These are phyloP conservation scores for Meda fulgida DNA, from an alignment of 2,797 vertebrate genomes.

Conservation along the genomic window DNA sequence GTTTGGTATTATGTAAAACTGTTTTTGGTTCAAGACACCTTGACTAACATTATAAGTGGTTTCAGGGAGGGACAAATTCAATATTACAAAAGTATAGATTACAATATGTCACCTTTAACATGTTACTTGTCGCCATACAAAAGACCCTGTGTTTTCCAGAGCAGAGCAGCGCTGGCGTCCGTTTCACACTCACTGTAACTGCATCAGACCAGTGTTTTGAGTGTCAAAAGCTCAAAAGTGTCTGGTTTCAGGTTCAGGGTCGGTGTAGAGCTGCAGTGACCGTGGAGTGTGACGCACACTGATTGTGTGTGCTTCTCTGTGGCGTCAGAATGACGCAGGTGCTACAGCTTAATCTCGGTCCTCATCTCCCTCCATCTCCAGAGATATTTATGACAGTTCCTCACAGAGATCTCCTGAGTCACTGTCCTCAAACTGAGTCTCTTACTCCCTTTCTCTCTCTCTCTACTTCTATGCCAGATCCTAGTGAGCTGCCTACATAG, in stretches of 20 bases:
- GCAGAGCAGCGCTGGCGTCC: slow-evolving; percentile 10
- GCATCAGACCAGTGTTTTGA: not conserved
- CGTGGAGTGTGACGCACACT: not conserved
- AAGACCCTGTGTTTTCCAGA: slow-evolving; percentile 6
- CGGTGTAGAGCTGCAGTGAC: not conserved
- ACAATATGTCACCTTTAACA: not conserved
- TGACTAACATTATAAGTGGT: not conserved
- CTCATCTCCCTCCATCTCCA: slow-evolving; percentile 38
- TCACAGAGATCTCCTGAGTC: slow-evolving; percentile 57
- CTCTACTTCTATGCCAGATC: not conserved
- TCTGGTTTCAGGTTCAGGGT: slow-evolving; percentile 15
- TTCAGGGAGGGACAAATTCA: not conserved
- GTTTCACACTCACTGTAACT: not conserved
- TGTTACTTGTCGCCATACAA: not conserved
- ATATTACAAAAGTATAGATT: not conserved
- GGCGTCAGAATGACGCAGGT: slow-evolving; percentile 49
- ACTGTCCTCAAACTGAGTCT: slow-evolving; percentile 47
- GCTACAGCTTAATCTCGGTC: slow-evolving; percentile 42
- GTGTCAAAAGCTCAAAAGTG: not conserved
- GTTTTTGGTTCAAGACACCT: not conserved
- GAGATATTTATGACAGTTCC: slow-evolving; percentile 55
- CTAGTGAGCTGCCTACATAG: not conserved
- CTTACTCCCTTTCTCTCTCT: slow-evolving; percentile 1
- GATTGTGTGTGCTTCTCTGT: slow-evolving; percentile 31
- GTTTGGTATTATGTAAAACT: not conserved